Evolutionary conservation across 2,113 vertebrate species (phyloP).

Genomic region (Psilopsiagon aurifrons): DNA sequence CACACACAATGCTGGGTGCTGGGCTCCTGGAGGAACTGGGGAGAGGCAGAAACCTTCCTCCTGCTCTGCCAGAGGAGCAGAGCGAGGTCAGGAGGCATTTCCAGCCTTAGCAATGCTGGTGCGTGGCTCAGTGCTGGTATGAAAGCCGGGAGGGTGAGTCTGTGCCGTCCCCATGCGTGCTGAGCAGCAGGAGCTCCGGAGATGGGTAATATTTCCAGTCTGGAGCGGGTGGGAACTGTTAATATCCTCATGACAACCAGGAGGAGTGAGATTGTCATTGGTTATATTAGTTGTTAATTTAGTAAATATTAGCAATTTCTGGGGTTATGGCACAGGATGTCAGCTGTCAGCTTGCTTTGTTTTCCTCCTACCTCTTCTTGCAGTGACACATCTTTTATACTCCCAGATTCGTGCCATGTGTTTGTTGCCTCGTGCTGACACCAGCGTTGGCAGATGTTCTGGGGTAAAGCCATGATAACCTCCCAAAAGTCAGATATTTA

Average conservation of each 20-base stretch:
- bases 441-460: slow-evolving; percentile 3
- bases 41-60: background rate
- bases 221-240: slow-evolving; percentile 57
- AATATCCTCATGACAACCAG: slow-evolving; percentile 63
- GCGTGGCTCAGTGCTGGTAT: background rate
- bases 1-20: fast-evolving
- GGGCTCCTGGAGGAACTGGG: background rate
- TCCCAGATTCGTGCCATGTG: background rate
- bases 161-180: background rate
- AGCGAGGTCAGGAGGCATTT: background rate
- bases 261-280: slow-evolving; percentile 51
- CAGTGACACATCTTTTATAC: slow-evolving; percentile 33
- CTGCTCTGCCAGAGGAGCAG: background rate
- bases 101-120: background rate
- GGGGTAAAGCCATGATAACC: background rate
- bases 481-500: slow-evolving; percentile 11
- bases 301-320: slow-evolving; percentile 71
- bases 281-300: slow-evolving; percentile 66
- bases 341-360: slow-evolving; percentile 59
- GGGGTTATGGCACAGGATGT: slow-evolving; percentile 64
- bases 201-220: slow-evolving; percentile 22
- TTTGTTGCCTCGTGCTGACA: background rate
- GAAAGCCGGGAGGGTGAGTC: background rate
- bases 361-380: slow-evolving; percentile 41
- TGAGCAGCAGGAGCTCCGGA: slow-evolving; percentile 24